Percentiles rank a stretch among this genome's conserved stretches.
Conservation (phyloP, 2,888 invertebrate genomes). For the Xylota sylvarum region DNA sequence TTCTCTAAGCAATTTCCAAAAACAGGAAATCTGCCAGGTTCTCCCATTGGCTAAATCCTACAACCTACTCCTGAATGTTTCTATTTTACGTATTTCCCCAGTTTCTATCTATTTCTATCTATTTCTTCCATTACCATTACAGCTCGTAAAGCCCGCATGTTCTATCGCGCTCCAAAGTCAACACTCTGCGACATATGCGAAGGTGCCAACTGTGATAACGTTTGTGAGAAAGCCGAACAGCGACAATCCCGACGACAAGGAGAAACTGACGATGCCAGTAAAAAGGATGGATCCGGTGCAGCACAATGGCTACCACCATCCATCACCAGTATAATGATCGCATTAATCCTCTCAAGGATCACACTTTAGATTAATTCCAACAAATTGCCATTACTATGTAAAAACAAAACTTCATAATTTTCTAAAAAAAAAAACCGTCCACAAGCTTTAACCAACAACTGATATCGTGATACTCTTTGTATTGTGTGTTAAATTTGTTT, state of each 20-base stretch:
- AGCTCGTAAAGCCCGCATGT: slow-evolving; percentile 93
- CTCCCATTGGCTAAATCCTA: too few relatives aligned
- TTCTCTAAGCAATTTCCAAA: too few relatives aligned
- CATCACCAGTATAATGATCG: slow-evolving; percentile 44
- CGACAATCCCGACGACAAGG: slow-evolving; percentile 76
- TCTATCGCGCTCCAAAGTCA: slow-evolving; percentile 90
- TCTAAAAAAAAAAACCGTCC: slow-evolving; percentile 49
- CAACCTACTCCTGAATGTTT: too few relatives aligned
- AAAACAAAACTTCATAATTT: slow-evolving; percentile 16
- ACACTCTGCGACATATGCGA: slow-evolving; percentile 94
- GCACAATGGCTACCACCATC: slow-evolving; percentile 21
- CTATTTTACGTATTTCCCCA: too few relatives aligned
- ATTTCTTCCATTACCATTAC: too few relatives aligned
- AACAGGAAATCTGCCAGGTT: background rate
- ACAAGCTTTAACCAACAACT: slow-evolving; percentile 73
- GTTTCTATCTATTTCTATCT: too few relatives aligned
- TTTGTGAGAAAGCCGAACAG: slow-evolving; percentile 83
- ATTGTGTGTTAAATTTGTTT: slow-evolving; percentile 64
- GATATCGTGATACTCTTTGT: slow-evolving; percentile 67
- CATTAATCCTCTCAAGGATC: slow-evolving; percentile 43
- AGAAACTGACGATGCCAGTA: slow-evolving; percentile 54
- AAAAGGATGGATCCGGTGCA: slow-evolving; percentile 44
- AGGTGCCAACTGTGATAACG: slow-evolving; percentile 86
- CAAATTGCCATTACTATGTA: slow-evolving; percentile 45
- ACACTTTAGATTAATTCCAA: slow-evolving; percentile 31